A percentile compares a stretch with the other conserved stretches of the same genome.
These are phyloP conservation scores for Agrotis clavis DNA, from an alignment of 2,888 invertebrate genomes.

Conservation along the genomic window DNA sequence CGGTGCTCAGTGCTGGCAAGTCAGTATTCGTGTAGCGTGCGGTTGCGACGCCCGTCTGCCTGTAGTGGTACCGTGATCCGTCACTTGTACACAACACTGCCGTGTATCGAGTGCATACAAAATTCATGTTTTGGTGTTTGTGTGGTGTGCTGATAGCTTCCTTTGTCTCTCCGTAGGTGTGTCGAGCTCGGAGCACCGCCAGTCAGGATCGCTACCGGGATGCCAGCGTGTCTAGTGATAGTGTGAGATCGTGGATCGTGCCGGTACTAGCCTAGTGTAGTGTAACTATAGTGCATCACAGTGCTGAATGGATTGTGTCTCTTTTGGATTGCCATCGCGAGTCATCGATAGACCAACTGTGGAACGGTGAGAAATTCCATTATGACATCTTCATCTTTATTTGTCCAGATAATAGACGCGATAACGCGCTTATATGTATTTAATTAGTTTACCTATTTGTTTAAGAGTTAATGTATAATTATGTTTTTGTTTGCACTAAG, in stretches of 20 bases:
- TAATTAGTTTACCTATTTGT: conserved; percentile 59
- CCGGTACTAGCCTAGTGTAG: conserved; percentile 83
- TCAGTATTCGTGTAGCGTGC: conserved; percentile 80
- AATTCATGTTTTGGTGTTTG: conserved; percentile 79
- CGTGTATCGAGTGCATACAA: conserved; percentile 73
- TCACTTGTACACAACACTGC: conserved; percentile 63
- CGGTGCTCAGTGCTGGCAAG: conserved; percentile 43
- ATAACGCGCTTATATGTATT: conserved; percentile 43
- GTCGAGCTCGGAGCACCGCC: conserved; percentile 67
- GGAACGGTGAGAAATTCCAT: conserved; percentile 84
- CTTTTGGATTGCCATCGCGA: conserved; percentile 89
- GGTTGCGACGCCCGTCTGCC: conserved; percentile 73
- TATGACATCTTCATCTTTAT: conserved; percentile 54
- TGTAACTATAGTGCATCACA: conserved; percentile 86
- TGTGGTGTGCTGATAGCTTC: conserved; percentile 79
- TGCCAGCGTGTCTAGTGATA: conserved; percentile 89
- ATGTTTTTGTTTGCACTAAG: conserved; percentile 47
- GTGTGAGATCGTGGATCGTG: conserved; percentile 88
- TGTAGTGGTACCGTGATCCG: conserved; percentile 43
- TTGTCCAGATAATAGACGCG: conserved; percentile 49
- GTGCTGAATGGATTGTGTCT: conserved; percentile 90
- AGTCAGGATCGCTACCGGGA: conserved; percentile 78
- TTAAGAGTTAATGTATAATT: conserved; percentile 41
- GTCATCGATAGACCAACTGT: conserved; percentile 88
- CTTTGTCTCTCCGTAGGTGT: conserved; percentile 87